These are phyloP conservation scores for Ochropacha duplaris DNA, from an alignment of 2,888 invertebrate species.

Conservation along the genomic window DNA sequence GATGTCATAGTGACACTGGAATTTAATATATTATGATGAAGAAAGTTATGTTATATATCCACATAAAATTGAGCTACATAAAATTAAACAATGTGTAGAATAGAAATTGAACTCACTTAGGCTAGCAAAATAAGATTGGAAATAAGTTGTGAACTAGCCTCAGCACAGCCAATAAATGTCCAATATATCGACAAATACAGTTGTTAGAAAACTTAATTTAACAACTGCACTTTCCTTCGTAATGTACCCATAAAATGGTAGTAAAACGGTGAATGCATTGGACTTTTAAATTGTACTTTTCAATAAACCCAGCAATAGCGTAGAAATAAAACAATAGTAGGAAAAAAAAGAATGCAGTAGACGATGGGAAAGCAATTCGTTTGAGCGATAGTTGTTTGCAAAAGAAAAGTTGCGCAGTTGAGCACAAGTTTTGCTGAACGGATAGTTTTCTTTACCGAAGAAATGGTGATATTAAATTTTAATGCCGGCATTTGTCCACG, in stretches of 20 bases:
- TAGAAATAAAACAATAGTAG: background rate
- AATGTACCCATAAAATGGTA: background rate
- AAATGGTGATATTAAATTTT: slow-evolving; percentile 1
- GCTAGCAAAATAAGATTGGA: background rate
- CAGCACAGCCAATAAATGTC: background rate
- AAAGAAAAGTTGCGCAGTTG: slow-evolving; percentile 19
- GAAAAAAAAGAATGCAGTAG: slow-evolving; percentile 9
- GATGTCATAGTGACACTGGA: no score
- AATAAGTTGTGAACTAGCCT: background rate
- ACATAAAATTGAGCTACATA: no score
- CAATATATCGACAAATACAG: background rate
- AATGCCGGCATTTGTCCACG: background rate
- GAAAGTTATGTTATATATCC: no score
- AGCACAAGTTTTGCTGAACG: slow-evolving; percentile 7
- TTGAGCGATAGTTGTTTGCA: slow-evolving; percentile 34
- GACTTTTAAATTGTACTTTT: slow-evolving; percentile 3
- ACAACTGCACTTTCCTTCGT: background rate
- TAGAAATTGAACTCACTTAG: background rate
- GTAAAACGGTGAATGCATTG: background rate
- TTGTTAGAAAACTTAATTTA: background rate
- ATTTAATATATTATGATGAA: no score
- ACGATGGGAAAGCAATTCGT: slow-evolving; percentile 29
- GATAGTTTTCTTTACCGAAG: slow-evolving; percentile 4
- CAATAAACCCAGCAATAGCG: slow-evolving; percentile 3
- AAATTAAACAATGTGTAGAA: background rate